Percentiles rank a stretch among this genome's conserved stretches.
Conservation (phyloP, 1,140 invertebrate species). For the Atta colombica region DNA sequence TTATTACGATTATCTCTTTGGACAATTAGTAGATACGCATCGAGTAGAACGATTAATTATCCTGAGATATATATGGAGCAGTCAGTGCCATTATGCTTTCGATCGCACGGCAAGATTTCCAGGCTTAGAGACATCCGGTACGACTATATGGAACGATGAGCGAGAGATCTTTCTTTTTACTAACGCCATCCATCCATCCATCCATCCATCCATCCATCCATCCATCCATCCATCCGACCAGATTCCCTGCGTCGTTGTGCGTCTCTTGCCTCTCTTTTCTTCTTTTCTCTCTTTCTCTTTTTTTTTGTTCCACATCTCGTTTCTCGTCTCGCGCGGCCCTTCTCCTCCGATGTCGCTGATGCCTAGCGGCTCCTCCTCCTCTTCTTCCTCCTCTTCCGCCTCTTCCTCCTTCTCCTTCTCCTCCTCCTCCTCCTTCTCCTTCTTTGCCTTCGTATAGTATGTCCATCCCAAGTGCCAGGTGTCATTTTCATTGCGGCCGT, state of each 20-base stretch:
- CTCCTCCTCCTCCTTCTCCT: constrained; percentile 40
- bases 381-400: too few relatives aligned
- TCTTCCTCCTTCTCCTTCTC: constrained; percentile 40
- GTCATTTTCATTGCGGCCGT: constrained; percentile 86
- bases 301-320: constrained; percentile 53
- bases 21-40: constrained; percentile 17
- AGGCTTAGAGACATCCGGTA: constrained; percentile 53
- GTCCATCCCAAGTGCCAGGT: constrained; percentile 83
- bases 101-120: constrained; percentile 31
- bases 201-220: constrained; percentile 60
- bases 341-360: constrained; percentile 38
- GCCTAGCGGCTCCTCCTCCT: constrained; percentile 42
- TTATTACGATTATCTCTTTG: not conserved
- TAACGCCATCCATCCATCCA: constrained; percentile 57
- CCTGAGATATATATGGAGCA: constrained; percentile 10
- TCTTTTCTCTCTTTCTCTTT: constrained; percentile 27
- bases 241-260: constrained; percentile 53
- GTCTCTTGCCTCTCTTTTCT: constrained; percentile 45
- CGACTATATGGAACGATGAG: constrained; percentile 55
- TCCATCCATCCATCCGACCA: constrained; percentile 59
- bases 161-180: constrained; percentile 61
- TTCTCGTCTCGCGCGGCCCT: constrained; percentile 47
- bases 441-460: constrained; percentile 47
- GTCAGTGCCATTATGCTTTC: not conserved
- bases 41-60: constrained; percentile 22